Evolutionary conservation across 2,113 vertebrate genomes (phyloP), one percentile per base, ranked within the genome.

Genomic region (Saguinus midas): DNA sequence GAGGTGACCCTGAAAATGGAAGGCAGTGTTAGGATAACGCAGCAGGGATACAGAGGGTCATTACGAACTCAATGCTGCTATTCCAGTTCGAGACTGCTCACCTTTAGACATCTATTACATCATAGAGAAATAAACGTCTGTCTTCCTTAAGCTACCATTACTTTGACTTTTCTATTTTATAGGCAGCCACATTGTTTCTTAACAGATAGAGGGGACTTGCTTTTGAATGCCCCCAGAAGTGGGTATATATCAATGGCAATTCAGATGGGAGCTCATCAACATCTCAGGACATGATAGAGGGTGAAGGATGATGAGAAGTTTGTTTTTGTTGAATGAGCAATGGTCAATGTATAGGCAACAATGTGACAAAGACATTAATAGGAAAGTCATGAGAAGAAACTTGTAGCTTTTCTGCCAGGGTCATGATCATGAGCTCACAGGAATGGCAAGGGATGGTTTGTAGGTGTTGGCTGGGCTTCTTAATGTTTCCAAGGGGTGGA

Each of bases 1-100:
- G 40, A 66, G 20, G 5, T 91, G 66, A 40, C 45, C 37, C 66
- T 66, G 92, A 78, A 50, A 40, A 43, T 52, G 9, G 79, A 32
- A 84, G 8, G 43, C 40, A 37, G 29, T 35, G 29, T 35, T 32
- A 13, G 40, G 40, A 21, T 35, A 35, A 82, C 17, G 32, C 17
- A 78, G 43, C 61, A 84, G 18, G 43, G 75, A 37, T 7, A 32
- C 32, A 13, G n/a, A 68, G 43, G 25, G 40, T 21, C 66, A 35
- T 40, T 29, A 23, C 0, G 37, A 40, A 2, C 9, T 8, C 6
- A 13, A 3, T 10, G 5, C 43, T 40, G 17, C n/a, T 27, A 4
- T 14, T 21, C 52, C 43, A 45, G 32, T 10, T 64, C 64, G 37
- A 8, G 45, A 55, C 64, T 48, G 37, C 11, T 78, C 45, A 45